Evolutionary conservation across 2,113 vertebrate genomes (phyloP).

Genomic region (Actenoides lindsayi): DNA sequence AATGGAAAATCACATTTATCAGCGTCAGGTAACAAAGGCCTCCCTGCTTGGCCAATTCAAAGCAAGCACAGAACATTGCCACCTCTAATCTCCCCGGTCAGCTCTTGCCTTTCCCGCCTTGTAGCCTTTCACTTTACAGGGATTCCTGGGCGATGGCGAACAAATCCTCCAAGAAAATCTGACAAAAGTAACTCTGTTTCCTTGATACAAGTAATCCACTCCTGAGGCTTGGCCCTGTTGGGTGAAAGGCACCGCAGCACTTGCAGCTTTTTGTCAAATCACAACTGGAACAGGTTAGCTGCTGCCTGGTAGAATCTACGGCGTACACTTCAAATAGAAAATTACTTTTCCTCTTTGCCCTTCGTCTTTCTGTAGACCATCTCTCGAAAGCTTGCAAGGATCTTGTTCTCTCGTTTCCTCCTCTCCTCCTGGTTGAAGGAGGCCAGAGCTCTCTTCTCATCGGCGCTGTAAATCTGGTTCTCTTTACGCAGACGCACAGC

Average conservation of each 20-base stretch:
- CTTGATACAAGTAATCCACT: background rate
- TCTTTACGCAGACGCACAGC: conserved; percentile 98
- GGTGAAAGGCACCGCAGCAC: conserved; percentile 56
- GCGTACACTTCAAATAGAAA: background rate
- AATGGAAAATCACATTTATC: background rate
- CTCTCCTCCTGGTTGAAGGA: conserved; percentile 98
- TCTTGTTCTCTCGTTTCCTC: conserved; percentile 95
- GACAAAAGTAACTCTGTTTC: background rate
- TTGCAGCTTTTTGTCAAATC: conserved; percentile 11
- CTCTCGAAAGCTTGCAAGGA: conserved; percentile 95
- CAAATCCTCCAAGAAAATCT: background rate
- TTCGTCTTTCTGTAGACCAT: conserved; percentile 99
- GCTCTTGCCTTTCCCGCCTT: background rate
- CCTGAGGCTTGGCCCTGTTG: background rate
- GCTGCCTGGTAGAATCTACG: background rate
- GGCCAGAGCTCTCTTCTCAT: conserved; percentile 94
- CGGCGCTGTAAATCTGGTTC: conserved; percentile 98
- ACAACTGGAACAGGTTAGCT: background rate
- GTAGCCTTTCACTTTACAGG: background rate
- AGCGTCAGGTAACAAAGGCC: background rate
- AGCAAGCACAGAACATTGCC: accelerated
- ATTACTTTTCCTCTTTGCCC: conserved; percentile 93
- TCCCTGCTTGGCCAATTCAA: background rate
- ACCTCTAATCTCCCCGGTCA: background rate
- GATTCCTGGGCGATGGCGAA: background rate